Base-by-base conservation (phyloP, 2,797 vertebrate genomes). In the Phylloscopus collybita region DNA sequence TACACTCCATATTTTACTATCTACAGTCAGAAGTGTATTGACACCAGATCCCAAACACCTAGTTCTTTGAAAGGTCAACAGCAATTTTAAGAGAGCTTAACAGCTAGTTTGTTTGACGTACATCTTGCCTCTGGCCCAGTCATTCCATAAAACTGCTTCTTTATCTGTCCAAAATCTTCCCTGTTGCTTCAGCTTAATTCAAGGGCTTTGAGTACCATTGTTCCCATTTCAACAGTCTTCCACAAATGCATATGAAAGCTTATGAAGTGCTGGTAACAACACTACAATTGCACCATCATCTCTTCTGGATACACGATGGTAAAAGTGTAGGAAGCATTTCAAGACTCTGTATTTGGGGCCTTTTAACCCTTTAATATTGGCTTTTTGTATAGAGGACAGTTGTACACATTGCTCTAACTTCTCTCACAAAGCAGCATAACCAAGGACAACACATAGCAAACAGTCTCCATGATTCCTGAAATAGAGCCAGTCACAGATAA, bases 321-420 rank as follows among this genome's bases (percentile, higher is more conserved):
- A 91, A 67, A 94, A 96, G 59, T 67, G 73, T 88, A 97, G 97
- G 94, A 96, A 95, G 74, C 64, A 96, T 90, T 97, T 95, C 90
- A 96, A 87, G 72, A 74, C 53, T 92, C 74, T 92, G 56, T 92
- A 91, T 95, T 86, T 93, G 78, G 85, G 91, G 92, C 67, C 70
- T 60, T 67, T 76, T 79, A 96, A 96, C 72, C 81, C 73, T 97
- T 96, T 80, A 78, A 84, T 16, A 93, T 6, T 6, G 25, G 59
- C 61, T 69, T 72, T 88, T 59, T 91, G 82, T 4, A 32, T 38
- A 30, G 59, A 84, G 59, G 71, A 62, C 62, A 89, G 64, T 40
- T 44, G 61, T 25, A 60, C 26, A 51, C 45, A 47, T 27, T 84
- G 85, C 65, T 72, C 26, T 71, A 92, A 53, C 16, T 67, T 44